These are phyloP conservation scores for Lophotriccus pileatus DNA, from an alignment of 2,797 vertebrate genomes.

Conservation along the genomic window DNA sequence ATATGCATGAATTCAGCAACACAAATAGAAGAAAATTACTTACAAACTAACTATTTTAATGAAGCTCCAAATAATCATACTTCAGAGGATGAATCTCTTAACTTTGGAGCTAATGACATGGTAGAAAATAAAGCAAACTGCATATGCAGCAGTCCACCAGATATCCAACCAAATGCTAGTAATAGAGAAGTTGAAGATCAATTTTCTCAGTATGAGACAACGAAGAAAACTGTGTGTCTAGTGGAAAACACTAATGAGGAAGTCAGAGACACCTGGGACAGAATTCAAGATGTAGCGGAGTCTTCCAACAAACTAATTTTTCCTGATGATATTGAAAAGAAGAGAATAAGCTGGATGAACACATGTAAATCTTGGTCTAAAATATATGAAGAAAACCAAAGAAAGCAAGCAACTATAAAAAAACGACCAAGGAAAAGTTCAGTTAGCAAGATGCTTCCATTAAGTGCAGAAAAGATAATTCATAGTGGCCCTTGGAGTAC, in stretches of 20 bases:
- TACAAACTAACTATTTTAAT: background rate
- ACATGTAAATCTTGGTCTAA: conserved; percentile 83
- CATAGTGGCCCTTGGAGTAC: conserved; percentile 73
- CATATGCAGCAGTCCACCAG: background rate
- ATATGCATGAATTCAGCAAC: background rate
- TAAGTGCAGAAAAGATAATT: conserved; percentile 79
- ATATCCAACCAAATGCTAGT: background rate
- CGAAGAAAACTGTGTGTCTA: background rate
- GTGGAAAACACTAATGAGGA: background rate
- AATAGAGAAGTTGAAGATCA: background rate
- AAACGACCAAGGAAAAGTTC: conserved; percentile 53
- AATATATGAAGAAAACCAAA: conserved; percentile 78
- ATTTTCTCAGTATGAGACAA: background rate
- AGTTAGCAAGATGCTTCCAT: conserved; percentile 59
- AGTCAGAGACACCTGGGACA: background rate
- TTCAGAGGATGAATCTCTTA: background rate
- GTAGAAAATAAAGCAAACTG: background rate
- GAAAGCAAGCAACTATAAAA: conserved; percentile 63
- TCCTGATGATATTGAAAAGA: conserved; percentile 77
- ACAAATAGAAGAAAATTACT: background rate
- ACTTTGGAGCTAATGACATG: background rate
- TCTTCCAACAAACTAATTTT: conserved; percentile 20
- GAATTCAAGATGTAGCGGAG: background rate
- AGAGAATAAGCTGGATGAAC: conserved; percentile 85
- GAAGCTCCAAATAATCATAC: background rate